Percentiles rank a stretch among this genome's conserved stretches.
These are phyloP conservation scores for Tolypeutes matacus DNA, from an alignment of 2,797 vertebrate genomes.

Conservation along the genomic window DNA sequence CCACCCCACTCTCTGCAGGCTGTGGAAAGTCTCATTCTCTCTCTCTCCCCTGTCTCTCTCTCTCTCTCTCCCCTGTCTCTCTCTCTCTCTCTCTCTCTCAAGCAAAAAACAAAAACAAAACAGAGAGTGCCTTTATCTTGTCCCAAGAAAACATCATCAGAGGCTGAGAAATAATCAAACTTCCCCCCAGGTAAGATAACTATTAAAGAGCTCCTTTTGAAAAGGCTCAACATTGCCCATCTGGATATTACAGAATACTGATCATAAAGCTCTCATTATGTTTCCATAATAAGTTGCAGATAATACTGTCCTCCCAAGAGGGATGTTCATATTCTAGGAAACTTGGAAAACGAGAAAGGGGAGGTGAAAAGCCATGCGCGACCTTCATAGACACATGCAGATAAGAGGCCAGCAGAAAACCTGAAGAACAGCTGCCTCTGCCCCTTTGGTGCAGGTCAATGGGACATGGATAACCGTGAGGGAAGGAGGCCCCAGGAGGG, in stretches of 20 bases:
- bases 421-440: background rate
- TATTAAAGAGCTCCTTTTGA: background rate
- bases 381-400: background rate
- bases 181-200: background rate
- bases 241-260: background rate
- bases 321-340: background rate
- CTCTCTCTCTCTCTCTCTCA: background rate
- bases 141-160: constrained; percentile 27
- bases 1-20: too few species aligned
- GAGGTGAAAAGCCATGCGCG: background rate
- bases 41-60: background rate
- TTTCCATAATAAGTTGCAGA: constrained; percentile 20
- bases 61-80: background rate
- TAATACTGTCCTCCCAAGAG: constrained; percentile 39
- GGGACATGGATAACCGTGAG: background rate
- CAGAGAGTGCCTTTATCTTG: background rate
- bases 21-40: too few species aligned
- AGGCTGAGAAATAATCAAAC: constrained; percentile 22
- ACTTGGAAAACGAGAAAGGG: constrained; percentile 1
- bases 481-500: background rate
- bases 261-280: constrained; percentile 23
- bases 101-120: background rate
- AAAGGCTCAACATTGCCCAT: background rate
- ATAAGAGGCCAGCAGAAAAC: background rate
- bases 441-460: background rate